Evolutionary conservation across 1,140 invertebrate species (phyloP).

Genomic region (Lordiphosa clarofinis): DNA sequence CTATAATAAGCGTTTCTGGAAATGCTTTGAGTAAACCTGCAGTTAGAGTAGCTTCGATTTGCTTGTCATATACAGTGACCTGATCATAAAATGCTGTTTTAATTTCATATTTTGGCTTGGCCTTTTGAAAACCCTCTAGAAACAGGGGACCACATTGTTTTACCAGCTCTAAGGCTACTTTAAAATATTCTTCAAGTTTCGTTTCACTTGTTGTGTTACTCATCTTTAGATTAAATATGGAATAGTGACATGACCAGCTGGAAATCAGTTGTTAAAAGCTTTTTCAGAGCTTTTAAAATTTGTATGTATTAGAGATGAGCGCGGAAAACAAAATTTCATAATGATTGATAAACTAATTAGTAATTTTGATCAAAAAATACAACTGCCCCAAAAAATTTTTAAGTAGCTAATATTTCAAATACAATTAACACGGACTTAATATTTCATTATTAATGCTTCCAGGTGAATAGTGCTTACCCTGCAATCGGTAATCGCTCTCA

Average conservation of each 20-base stretch:
- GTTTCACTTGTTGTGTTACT: constrained; percentile 14
- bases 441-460: too few species aligned
- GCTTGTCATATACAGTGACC: constrained; percentile 88
- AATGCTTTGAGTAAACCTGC: constrained; percentile 82
- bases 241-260: neutral
- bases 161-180: constrained; percentile 56
- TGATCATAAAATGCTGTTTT: constrained; percentile 86
- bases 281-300: constrained; percentile 1
- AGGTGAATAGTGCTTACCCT: too few species aligned
- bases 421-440: too few species aligned
- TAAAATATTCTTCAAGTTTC: constrained; percentile 54
- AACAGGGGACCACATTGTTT: constrained; percentile 65
- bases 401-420: too few species aligned
- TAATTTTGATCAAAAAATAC: too few species aligned
- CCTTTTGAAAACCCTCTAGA: constrained; percentile 81
- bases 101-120: constrained; percentile 81
- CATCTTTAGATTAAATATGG: constrained; percentile 15
- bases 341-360: too few species aligned
- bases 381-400: too few species aligned
- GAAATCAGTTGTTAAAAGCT: constrained; percentile 14
- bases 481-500: too few species aligned
- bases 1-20: constrained; percentile 89
- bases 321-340: too few species aligned
- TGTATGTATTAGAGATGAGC: too few species aligned
- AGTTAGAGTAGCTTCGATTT: constrained; percentile 85